Evolutionary conservation across 2,797 vertebrate genomes (phyloP).

Genomic region (Notolabrus celidotus): DNA sequence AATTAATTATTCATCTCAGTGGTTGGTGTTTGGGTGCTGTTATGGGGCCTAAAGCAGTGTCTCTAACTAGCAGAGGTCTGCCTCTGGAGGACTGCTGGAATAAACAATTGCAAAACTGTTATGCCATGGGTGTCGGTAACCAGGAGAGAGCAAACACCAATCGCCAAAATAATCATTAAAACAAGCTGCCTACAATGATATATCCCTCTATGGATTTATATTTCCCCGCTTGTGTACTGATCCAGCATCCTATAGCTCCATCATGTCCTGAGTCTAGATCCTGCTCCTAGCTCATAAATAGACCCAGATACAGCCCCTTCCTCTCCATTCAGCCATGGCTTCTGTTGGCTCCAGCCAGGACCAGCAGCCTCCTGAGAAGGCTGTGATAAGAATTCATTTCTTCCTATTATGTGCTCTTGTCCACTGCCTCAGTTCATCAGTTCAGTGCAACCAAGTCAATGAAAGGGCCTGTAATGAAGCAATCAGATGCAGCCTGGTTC

Average conservation of each 20-base stretch:
- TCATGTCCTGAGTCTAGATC: conserved; percentile 62
- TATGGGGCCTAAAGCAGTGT: conserved; percentile 75
- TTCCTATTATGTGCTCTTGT: conserved; percentile 93
- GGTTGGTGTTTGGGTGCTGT: conserved; percentile 81
- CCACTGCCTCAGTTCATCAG: conserved; percentile 95
- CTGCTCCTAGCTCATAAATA: conserved; percentile 57
- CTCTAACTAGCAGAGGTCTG: conserved; percentile 83
- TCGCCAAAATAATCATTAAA: conserved; percentile 83
- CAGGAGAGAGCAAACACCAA: conserved; percentile 77
- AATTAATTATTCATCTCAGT: conserved; percentile 87
- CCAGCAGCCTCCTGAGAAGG: conserved; percentile 85
- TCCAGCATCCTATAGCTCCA: conserved; percentile 68
- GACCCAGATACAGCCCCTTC: conserved; percentile 58
- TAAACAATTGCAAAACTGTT: conserved; percentile 81
- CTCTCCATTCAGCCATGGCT: conserved; percentile 62
- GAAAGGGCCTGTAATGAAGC: conserved; percentile 90
- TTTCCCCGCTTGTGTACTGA: conserved; percentile 66
- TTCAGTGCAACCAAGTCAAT: conserved; percentile 90
- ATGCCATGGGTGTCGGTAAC: conserved; percentile 76
- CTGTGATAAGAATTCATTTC: conserved; percentile 95
- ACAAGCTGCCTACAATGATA: conserved; percentile 69
- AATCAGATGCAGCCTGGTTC: conserved; percentile 89
- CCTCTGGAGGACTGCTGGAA: conserved; percentile 77
- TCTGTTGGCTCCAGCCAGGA: conserved; percentile 79
- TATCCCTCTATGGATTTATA: conserved; percentile 66